Evolutionary conservation across 1,140 invertebrate species (phyloP), one percentile per base, ranked within the genome.

Genomic region (Littorina saxatilis): DNA sequence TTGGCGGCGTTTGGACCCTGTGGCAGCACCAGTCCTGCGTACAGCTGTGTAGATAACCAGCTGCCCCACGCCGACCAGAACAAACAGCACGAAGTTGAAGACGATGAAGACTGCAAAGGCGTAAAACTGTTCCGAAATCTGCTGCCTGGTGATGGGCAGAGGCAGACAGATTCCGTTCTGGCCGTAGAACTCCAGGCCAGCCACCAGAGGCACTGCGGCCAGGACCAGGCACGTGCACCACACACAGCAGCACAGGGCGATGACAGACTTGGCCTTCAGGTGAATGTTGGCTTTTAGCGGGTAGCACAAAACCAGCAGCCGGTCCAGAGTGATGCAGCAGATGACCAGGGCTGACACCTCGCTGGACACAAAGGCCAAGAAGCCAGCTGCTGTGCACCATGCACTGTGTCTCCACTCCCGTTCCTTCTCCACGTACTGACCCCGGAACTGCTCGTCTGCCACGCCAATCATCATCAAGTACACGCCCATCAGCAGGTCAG

Each of bases 401-500:
- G 1, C 29, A 47, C 90, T 87, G 9, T 82, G 20, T n/a, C 81
- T 84, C 90, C 90, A 91, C 29, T 79, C 40, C 3, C 55, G 58
- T 23, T 86, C 87, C 66, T 87, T 76, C 29, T 68, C 74, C 23
- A 85, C 79, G 76, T 91, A 91, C 15, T 32, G 58, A 27, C 87
- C 89, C 7, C 87, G 81, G 79, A 85, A 91, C 27, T 74, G 29
- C 15, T 81, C 76, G 68, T 91, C 89, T 1, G 88, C 87, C 1
- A 74, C 39, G 20, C 87, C 90, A 20, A 90, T 89, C 15, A 90
- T 87, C 23, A 87, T 77, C 61, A 91, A 39, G 63, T 91, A 91
- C 0, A 90, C 63, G 11, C 90, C 90, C 89, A 90, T 91, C 20
- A 88, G 66, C 47, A 89, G 80, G 61, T 90, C 89, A 29, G 88